A percentile compares a stretch with the other conserved stretches of the same genome.
Evolutionary conservation across 2,888 invertebrate species (phyloP).

Genomic region (Strigamia transsilvanica): DNA sequence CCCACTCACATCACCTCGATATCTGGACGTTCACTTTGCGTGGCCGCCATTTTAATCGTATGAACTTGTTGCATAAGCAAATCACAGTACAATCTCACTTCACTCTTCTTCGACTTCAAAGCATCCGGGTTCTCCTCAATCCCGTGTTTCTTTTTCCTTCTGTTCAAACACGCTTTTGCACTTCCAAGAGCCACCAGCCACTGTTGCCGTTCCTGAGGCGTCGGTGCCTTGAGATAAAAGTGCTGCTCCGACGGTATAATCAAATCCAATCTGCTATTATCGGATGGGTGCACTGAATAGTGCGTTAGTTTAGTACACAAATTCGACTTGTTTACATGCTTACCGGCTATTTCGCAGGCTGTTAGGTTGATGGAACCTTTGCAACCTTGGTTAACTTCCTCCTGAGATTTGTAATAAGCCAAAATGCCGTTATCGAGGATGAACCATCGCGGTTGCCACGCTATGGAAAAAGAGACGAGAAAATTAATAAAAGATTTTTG

Average conservation of each 20-base stretch:
- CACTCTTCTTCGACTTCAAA: slow-evolving; percentile 77
- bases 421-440: slow-evolving; percentile 80
- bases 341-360: slow-evolving; percentile 83
- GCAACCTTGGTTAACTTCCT: slow-evolving; percentile 82
- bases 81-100: slow-evolving; percentile 81
- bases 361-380: slow-evolving; percentile 84
- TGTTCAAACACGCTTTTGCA: slow-evolving; percentile 75
- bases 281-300: slow-evolving; percentile 72
- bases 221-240: slow-evolving; percentile 79
- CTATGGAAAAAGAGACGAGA: slow-evolving; percentile 65
- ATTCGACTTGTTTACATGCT: slow-evolving; percentile 57
- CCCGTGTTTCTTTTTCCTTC: slow-evolving; percentile 61
- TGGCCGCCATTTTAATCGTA: slow-evolving; percentile 74
- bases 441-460: slow-evolving; percentile 89
- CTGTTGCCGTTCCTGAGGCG: slow-evolving; percentile 79
- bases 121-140: slow-evolving; percentile 57
- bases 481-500: slow-evolving; percentile 54
- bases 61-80: slow-evolving; percentile 85
- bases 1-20: slow-evolving; percentile 66
- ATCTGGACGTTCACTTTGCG: slow-evolving; percentile 69
- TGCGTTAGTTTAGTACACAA: not conserved
- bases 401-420: slow-evolving; percentile 82
- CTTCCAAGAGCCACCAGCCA: slow-evolving; percentile 84
- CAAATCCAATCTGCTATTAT: slow-evolving; percentile 77
- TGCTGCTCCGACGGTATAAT: slow-evolving; percentile 84